These are phyloP conservation scores for Mallotus villosus DNA, from an alignment of 2,797 vertebrate genomes.

Conservation along the genomic window DNA sequence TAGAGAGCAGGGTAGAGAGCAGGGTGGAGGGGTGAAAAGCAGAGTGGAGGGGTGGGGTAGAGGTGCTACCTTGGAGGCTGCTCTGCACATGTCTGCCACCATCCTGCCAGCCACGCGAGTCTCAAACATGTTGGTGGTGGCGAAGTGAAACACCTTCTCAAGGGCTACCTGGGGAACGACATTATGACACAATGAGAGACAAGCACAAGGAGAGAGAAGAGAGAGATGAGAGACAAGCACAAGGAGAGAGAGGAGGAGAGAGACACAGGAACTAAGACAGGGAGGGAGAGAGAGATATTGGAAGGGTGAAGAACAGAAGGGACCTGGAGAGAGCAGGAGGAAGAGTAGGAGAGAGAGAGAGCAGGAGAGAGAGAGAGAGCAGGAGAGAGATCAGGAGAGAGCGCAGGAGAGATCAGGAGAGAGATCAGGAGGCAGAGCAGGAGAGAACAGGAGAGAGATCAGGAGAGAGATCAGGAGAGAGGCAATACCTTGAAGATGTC, in stretches of 20 bases:
- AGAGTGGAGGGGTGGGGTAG: background rate
- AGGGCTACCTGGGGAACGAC: conserved; percentile 83
- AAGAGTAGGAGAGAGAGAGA: background rate
- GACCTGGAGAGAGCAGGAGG: background rate
- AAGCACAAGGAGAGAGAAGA: too few species aligned
- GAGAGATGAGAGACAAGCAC: background rate
- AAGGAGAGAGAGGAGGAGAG: too few species aligned
- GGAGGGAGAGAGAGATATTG: too few species aligned
- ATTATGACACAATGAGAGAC: background rate
- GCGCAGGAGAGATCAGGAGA: conserved; percentile 51
- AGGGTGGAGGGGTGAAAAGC: too few species aligned
- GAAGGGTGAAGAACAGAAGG: too few species aligned
- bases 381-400: background rate
- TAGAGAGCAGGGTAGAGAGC: too few species aligned
- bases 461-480: background rate
- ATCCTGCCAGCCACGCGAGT: conserved; percentile 94
- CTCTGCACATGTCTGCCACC: conserved; percentile 97
- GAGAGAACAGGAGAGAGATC: conserved; percentile 58
- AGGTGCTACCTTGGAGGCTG: conserved; percentile 85
- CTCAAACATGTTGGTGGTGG: conserved; percentile 96
- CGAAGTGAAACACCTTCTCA: conserved; percentile 95
- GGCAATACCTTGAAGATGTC: conserved; percentile 91
- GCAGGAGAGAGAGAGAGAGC: background rate
- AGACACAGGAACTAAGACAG: too few species aligned
- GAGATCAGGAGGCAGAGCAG: background rate